phyloP scores from a whole-genome alignment of 2,888 invertebrate species.

The Villa cingulata region DNA sequence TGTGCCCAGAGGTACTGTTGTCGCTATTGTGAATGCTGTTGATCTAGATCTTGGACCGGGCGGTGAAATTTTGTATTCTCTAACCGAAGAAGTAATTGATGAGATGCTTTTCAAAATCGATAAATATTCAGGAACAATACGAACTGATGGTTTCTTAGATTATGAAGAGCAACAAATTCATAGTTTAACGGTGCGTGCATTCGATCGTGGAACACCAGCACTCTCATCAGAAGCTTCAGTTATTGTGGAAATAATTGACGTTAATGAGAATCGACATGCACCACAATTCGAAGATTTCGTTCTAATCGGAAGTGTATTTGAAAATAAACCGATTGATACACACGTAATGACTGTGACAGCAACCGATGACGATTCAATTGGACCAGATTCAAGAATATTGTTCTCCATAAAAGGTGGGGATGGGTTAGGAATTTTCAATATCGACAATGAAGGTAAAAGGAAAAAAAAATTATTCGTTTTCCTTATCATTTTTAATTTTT shows the following conservation, averaged over 20 bases:
- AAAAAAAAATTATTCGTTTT: too few relatives aligned
- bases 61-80: conserved; percentile 66
- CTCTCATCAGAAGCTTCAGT: conserved; percentile 67
- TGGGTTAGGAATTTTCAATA: conserved; percentile 82
- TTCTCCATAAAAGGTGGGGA: conserved; percentile 81
- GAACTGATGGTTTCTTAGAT: conserved; percentile 64
- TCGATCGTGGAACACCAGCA: conserved; percentile 72
- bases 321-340: conserved; percentile 67
- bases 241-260: conserved; percentile 78
- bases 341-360: conserved; percentile 66
- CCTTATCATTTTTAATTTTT: too few relatives aligned
- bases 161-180: conserved; percentile 83
- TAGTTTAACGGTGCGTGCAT: conserved; percentile 71
- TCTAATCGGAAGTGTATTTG: conserved; percentile 56
- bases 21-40: conserved; percentile 64
- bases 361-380: conserved; percentile 63
- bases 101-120: conserved; percentile 69
- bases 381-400: conserved; percentile 65
- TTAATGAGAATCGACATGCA: conserved; percentile 80
- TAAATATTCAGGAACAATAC: conserved; percentile 68
- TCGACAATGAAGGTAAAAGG: conserved; percentile 70
- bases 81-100: conserved; percentile 52
- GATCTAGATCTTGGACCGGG: conserved; percentile 79
- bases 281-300: conserved; percentile 75
- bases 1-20: conserved; percentile 73